Evolutionary conservation across 2,797 vertebrate genomes (phyloP), one percentile per base, ranked within the genome.

Genomic region (Lepilemur ruficaudatus): DNA sequence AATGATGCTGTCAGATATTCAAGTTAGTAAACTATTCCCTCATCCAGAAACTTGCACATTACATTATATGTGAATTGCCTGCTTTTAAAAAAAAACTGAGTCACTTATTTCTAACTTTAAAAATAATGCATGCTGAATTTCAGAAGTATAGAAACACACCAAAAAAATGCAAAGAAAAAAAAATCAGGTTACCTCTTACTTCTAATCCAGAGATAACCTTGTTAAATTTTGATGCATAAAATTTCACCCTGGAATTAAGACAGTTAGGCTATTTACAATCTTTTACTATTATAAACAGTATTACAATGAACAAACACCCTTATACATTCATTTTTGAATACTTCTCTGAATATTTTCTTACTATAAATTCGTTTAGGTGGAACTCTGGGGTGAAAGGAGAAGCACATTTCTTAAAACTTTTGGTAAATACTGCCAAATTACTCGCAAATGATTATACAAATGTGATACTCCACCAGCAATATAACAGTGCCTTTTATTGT

Each of bases 31-130:
- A 82, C 57, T 43, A 89, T 89, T 83, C 41, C 9, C 38, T 90
- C n/a, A 65, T 73, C 81, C 55, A 94, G 55, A 96, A 91, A 84
- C 7, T 38, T 87, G 17, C n/a, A 91, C 1, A 12, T 59, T 80
- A 57, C 25, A n/a, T 59, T 92, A 32, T 35, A 48, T 30, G 55
- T 81, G 50, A 82, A 92, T 55, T 80, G 3, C 17, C 61, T 35
- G 1, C 23, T 91, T 89, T 93, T 23, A 15, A 67, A 96, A 94
- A 96, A 95, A 76, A 94, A 76, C 63, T 35, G 48, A 79, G 17
- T 72, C 67, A 85, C n/a, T 75, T 67, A 41, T 61, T 88, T 96
- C 52, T 91, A 88, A 57, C 28, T 67, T 50, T 15, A 61, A 41
- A 86, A 79, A 59, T 67, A 63, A 78, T 73, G 18, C 48, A 88